Evolutionary conservation across 1,140 invertebrate species (phyloP), one percentile per base, ranked within the genome.

Genomic region (Tyrophagus putrescentiae): DNA sequence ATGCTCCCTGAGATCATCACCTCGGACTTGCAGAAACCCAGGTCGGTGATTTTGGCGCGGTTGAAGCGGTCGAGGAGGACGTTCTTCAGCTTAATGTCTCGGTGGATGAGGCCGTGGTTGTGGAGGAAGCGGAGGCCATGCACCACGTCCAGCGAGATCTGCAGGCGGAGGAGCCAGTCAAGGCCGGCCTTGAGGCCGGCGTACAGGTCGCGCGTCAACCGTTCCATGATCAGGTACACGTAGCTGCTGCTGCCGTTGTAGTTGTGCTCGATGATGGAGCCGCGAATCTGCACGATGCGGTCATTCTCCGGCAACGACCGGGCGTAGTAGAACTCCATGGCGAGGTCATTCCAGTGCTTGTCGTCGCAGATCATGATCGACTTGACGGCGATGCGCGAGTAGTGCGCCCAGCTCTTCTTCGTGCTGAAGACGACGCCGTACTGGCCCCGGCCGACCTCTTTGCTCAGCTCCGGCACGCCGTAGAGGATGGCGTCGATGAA

Each of bases 351-450:
- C 84, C 87, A 91, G 69, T 92, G 87, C 64, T 85, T 81, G 61
- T 90, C 86, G 72, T 93, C 89, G 3, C 85, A 83, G 0, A 87
- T 87, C 28, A 91, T 80, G 29, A 93, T 85, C 16, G 86, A 88
- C 75, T 93, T 93, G n/a, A 91, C 80, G 13, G 87, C 87, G 69
- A 81, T 87, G 0, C 82, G 83, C 42, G 78, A 74, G 48, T 77
- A 78, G 13, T 71, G 72, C 1, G 76, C 84, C 87, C 88, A 92
- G 11, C 76, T 71, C 36, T 87, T 83, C n/a, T 59, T 44, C 67
- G 86, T 87, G 0, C 82, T 76, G 70, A 85, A 92, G 9, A 92
- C 88, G n/a, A 93, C 87, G 13, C 89, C 89, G 72, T 91, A 93
- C 68, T 92, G 87, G 1, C 88, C 88, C 29, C 87, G 76, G 1